These are phyloP conservation scores for Arvicanthis niloticus DNA, from an alignment of 2,113 vertebrate species.

Conservation along the genomic window DNA sequence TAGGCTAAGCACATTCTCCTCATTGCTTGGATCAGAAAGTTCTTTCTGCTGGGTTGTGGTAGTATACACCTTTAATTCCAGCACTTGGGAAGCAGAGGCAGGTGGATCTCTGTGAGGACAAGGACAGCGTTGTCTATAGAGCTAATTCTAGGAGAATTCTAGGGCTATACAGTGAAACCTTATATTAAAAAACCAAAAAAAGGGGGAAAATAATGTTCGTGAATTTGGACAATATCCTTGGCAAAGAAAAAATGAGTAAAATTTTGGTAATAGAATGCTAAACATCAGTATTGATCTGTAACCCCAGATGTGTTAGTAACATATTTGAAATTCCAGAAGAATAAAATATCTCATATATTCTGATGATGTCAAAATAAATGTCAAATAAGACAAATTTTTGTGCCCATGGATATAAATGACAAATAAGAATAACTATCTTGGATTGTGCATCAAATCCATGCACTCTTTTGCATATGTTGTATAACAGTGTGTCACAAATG, in stretches of 20 bases:
- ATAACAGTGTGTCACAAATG: conserved; percentile 15
- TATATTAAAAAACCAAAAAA: neutral
- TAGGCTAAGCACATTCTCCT: neutral
- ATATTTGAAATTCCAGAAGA: neutral
- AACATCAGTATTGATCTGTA: neutral
- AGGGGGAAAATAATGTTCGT: no score
- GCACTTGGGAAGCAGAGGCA: neutral
- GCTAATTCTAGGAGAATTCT: neutral
- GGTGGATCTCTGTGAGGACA: neutral
- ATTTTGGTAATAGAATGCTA: neutral
- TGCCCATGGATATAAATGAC: neutral
- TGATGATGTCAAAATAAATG: conserved; percentile 12
- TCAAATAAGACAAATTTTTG: neutral
- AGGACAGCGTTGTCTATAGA: neutral
- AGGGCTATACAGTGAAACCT: neutral
- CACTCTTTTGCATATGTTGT: neutral
- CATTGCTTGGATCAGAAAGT: neutral
- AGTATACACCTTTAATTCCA: rapidly evolving
- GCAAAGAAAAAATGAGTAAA: neutral
- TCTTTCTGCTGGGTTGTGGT: neutral
- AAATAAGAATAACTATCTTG: neutral
- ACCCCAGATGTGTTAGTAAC: neutral
- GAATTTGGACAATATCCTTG: neutral
- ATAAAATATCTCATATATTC: conserved; percentile 7
- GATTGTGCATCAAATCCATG: neutral